These are phyloP conservation scores for Centropristis striata DNA, from an alignment of 2,113 vertebrate genomes.

Conservation along the genomic window DNA sequence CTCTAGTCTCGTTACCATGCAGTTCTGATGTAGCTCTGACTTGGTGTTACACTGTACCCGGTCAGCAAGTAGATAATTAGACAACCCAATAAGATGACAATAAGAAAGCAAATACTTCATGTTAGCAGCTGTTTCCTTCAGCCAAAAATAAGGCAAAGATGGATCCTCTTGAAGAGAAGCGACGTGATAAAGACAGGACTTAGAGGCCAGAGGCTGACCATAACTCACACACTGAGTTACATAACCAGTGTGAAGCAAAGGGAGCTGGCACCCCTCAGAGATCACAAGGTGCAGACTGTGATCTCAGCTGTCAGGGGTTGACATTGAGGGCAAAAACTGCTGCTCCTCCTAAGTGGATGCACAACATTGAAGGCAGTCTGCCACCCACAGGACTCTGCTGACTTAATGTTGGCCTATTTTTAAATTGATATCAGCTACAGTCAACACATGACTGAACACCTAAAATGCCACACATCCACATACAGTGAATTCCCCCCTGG, in stretches of 20 bases:
- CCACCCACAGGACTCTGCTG: constrained; percentile 26
- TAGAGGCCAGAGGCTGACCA: background rate
- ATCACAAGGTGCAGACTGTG: constrained; percentile 64
- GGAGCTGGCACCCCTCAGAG: constrained; percentile 28
- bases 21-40: background rate
- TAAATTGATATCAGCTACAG: constrained; percentile 51
- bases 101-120: background rate
- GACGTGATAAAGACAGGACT: constrained; percentile 46
- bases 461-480: constrained; percentile 14
- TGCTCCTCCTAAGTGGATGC: constrained; percentile 40
- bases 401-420: constrained; percentile 67
- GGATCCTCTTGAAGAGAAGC: background rate
- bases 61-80: background rate
- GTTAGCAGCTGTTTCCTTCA: background rate
- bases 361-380: constrained; percentile 33
- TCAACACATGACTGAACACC: constrained; percentile 52
- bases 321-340: constrained; percentile 35
- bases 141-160: constrained; percentile 17
- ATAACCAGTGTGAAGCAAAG: constrained; percentile 62
- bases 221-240: constrained; percentile 45
- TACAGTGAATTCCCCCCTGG: background rate
- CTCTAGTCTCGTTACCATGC: too few species aligned
- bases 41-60: background rate
- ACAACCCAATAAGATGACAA: background rate
- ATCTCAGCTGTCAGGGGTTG: constrained; percentile 51